phyloP scores from a whole-genome alignment of 1,140 invertebrate species.

The Nebria ingens region DNA sequence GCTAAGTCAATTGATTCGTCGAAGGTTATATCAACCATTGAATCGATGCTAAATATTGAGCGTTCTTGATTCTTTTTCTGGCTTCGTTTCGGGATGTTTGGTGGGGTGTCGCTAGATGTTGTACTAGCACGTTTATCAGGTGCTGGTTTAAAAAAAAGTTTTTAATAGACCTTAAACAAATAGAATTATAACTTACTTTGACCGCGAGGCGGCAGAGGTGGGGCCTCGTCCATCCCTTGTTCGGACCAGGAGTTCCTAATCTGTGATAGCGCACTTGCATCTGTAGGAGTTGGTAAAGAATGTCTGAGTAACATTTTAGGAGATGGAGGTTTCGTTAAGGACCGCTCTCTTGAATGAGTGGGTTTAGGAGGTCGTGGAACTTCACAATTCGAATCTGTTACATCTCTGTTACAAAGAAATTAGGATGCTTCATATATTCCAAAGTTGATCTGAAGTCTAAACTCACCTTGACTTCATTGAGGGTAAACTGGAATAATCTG shows the following conservation, averaged over 20 bases:
- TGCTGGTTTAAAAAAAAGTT: constrained; percentile 33
- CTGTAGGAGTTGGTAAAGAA: constrained; percentile 38
- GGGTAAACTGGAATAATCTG: constrained; percentile 35
- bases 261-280: constrained; percentile 34
- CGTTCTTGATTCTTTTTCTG: constrained; percentile 38
- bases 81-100: constrained; percentile 47
- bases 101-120: constrained; percentile 36
- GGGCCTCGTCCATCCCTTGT: constrained; percentile 43
- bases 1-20: constrained; percentile 28
- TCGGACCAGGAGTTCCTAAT: constrained; percentile 50
- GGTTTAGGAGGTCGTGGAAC: constrained; percentile 40
- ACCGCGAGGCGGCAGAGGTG: constrained; percentile 48
- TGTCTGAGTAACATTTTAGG: constrained; percentile 43
- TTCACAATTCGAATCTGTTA: constrained; percentile 25
- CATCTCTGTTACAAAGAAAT: constrained; percentile 22
- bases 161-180: constrained; percentile 11
- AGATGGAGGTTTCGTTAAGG: constrained; percentile 47
- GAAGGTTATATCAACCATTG: constrained; percentile 28
- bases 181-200: constrained; percentile 37
- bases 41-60: constrained; percentile 28
- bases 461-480: constrained; percentile 31
- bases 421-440: too few relatives aligned
- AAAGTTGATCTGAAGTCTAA: constrained; percentile 1
- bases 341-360: constrained; percentile 40
- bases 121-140: constrained; percentile 44